Evolutionary conservation across 2,888 invertebrate species (phyloP), one percentile per base, ranked within the genome.

Genomic region (Drosophila basisetae): DNA sequence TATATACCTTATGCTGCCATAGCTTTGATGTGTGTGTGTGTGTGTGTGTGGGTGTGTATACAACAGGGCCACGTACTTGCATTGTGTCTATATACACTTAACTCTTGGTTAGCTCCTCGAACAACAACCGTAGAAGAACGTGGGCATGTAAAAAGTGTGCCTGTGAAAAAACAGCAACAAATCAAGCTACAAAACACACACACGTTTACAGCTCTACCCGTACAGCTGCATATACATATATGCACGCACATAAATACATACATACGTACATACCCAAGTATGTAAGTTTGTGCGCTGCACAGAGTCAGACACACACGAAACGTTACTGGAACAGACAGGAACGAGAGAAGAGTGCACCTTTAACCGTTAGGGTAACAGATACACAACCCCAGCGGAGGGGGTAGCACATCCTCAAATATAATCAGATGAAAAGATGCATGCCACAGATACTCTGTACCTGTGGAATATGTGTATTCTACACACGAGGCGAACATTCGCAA

Each of bases 241-340:
- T 35, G 11, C 4, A 35, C 4, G 1, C 3, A 11, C 4, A 33
- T 11, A 33, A 0, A 33, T 11, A 55, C 35, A 49, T 41, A 49
- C 13, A 13, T 41, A 55, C 22, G 25, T 35, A 56, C 25, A 37
- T 16, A 56, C 31, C 52, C 58, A 33, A 30, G 31, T 33, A 22
- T 49, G 54, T 35, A 35, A 35, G 53, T 67, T 67, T 64, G 58
- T 62, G 53, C 69, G 67, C 62, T 53, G 62, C 54, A 60, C 67
- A 67, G 76, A 77, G 76, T 76, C 77, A 76, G 56, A 77, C 58
- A 58, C 61, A 58, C 72, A 68, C 60, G 62, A 60, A 77, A 56
- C 64, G 60, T 74, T 69, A 60, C 58, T 74, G 28, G 50, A 56
- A 60, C 62, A 37, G 22, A 25, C 52, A 50, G 71, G 50, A 61